These are phyloP conservation scores for Lota lota DNA, from an alignment of 2,113 vertebrate genomes.

Conservation along the genomic window DNA sequence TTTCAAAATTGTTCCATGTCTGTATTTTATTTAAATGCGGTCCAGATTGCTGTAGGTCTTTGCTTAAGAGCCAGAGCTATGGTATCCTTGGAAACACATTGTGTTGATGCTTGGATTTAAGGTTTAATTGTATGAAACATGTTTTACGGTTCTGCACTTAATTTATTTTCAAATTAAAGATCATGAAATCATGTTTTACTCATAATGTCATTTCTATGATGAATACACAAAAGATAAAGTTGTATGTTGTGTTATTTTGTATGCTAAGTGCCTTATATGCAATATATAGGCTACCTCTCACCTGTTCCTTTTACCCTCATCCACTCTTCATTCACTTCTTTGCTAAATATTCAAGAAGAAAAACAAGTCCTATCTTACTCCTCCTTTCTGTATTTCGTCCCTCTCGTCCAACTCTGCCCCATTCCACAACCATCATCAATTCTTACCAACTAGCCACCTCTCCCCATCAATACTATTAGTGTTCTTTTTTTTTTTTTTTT, in stretches of 20 bases:
- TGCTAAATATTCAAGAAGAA: slow-evolving; percentile 9
- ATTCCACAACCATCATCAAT: slow-evolving; percentile 50
- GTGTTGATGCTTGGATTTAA: slow-evolving; percentile 31
- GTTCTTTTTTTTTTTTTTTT: slow-evolving; percentile 54
- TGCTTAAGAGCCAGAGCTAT: neutral
- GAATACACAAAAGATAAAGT: slow-evolving; percentile 22
- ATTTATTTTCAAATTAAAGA: slow-evolving; percentile 19
- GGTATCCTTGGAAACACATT: slow-evolving; percentile 13
- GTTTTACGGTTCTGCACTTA: slow-evolving; percentile 40
- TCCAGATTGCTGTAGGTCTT: no score
- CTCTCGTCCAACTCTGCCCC: slow-evolving; percentile 29
- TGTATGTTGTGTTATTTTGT: slow-evolving; percentile 30
- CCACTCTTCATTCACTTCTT: slow-evolving; percentile 24
- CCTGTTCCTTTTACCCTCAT: slow-evolving; percentile 22
- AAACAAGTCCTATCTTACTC: neutral
- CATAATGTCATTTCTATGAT: neutral
- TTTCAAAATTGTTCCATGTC: neutral
- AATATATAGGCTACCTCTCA: slow-evolving; percentile 41
- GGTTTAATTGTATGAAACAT: slow-evolving; percentile 51
- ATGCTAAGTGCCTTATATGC: slow-evolving; percentile 68
- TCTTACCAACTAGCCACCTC: slow-evolving; percentile 50
- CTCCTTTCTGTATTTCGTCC: slow-evolving; percentile 8
- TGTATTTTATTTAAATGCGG: no score
- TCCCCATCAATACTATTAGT: slow-evolving; percentile 53
- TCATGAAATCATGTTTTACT: slow-evolving; percentile 14